phyloP scores from a whole-genome alignment of 2,797 vertebrate genomes.

The Tragopan temminckii region DNA sequence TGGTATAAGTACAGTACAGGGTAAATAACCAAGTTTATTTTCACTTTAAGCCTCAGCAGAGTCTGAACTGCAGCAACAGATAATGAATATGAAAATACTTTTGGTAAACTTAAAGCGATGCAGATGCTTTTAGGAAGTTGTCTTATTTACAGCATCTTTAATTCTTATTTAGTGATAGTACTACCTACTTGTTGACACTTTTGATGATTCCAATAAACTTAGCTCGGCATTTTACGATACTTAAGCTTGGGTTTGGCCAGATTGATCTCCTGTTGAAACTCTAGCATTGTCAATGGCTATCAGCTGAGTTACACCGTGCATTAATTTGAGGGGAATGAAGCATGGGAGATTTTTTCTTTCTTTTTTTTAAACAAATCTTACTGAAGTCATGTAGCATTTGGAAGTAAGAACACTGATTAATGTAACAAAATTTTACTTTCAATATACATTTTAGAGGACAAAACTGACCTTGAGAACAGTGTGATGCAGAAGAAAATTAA shows the following conservation, averaged over 20 bases:
- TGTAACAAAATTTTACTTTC: conserved; percentile 81
- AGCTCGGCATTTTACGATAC: neutral
- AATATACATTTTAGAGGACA: conserved; percentile 89
- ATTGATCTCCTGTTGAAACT: neutral
- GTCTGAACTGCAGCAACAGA: neutral
- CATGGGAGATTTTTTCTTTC: conserved; percentile 26
- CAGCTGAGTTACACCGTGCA: neutral
- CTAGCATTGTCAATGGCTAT: conserved; percentile 3
- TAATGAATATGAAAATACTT: neutral
- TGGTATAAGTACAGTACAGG: neutral
- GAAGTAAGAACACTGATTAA: conserved; percentile 66
- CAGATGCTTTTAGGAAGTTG: neutral
- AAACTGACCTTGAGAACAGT: conserved; percentile 98
- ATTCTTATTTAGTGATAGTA: neutral
- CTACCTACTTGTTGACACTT: neutral
- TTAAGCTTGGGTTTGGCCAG: neutral
- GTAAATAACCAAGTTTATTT: conserved; percentile 3
- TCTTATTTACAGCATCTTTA: neutral
- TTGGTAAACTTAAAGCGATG: neutral
- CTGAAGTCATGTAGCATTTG: conserved; percentile 64
- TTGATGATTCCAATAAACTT: neutral
- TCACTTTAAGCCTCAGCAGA: neutral
- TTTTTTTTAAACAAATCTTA: conserved; percentile 72
- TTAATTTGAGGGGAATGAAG: conserved; percentile 32
- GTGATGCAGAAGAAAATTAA: conserved; percentile 99